phyloP scores from a whole-genome alignment of 2,113 vertebrate genomes.

The Myanophis thanlyinensis region DNA sequence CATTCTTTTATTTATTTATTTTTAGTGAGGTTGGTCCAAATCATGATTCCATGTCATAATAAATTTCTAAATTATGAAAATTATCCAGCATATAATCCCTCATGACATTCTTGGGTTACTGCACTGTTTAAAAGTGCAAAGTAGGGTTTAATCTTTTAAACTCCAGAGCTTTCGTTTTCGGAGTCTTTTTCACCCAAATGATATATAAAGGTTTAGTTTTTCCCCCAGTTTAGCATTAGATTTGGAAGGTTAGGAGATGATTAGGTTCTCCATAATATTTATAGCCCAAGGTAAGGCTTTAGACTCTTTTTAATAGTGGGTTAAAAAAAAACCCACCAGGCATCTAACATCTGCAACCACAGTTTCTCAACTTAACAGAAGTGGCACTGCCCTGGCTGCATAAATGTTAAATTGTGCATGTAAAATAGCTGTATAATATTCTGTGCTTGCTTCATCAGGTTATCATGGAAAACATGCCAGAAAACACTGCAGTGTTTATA shows the following conservation, averaged over 20 bases:
- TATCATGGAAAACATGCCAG: slow-evolving; percentile 71
- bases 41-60: background rate
- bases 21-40: background rate
- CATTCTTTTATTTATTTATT: background rate
- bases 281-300: slow-evolving; percentile 58
- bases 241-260: slow-evolving; percentile 40
- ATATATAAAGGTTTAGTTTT: background rate
- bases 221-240: background rate
- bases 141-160: background rate
- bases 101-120: background rate
- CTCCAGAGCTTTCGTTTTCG: background rate
- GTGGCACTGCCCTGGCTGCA: slow-evolving; percentile 65
- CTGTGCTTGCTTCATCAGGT: slow-evolving; percentile 69
- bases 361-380: slow-evolving; percentile 62
- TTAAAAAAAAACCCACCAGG: slow-evolving; percentile 44
- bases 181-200: background rate
- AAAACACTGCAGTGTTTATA: slow-evolving; percentile 69
- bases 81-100: background rate
- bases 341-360: slow-evolving; percentile 53
- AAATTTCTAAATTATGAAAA: background rate
- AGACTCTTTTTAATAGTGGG: slow-evolving; percentile 61
- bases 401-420: slow-evolving; percentile 80
- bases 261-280: slow-evolving; percentile 50
- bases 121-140: background rate
- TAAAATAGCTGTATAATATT: slow-evolving; percentile 73